Conservation (phyloP, 2,888 invertebrate species). For the Eristalis arbustorum region DNA sequence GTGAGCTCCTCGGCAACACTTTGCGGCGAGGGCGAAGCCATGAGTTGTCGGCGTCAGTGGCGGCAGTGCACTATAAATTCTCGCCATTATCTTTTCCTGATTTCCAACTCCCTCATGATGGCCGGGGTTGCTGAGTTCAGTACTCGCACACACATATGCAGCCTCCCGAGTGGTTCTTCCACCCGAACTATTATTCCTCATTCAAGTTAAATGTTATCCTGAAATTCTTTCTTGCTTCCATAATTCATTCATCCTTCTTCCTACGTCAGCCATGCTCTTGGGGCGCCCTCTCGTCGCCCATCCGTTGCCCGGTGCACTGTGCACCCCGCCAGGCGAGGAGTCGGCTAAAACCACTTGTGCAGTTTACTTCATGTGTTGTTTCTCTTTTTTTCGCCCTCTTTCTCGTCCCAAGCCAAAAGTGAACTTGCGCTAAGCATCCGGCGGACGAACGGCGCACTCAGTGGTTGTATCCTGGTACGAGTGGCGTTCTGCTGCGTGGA, state of each 20-base stretch:
- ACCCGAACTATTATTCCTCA: constrained; percentile 68
- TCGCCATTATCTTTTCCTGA: constrained; percentile 70
- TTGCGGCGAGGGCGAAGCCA: constrained; percentile 34
- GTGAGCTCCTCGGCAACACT: constrained; percentile 33
- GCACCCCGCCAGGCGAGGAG: constrained; percentile 23
- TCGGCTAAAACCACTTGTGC: constrained; percentile 59
- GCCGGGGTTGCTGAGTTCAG: constrained; percentile 3
- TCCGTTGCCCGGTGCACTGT: background rate
- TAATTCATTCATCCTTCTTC: constrained; percentile 69
- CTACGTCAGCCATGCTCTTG: constrained; percentile 19
- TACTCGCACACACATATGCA: background rate
- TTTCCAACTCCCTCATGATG: constrained; percentile 55
- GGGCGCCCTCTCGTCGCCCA: background rate
- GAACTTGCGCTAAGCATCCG: constrained; percentile 22
- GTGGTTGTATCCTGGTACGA: constrained; percentile 3
- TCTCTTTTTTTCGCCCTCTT: background rate
- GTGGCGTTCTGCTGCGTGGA: background rate
- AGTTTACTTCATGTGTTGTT: constrained; percentile 22
- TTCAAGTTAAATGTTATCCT: constrained; percentile 69
- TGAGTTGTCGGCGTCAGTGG: constrained; percentile 18
- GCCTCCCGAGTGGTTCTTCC: constrained; percentile 51
- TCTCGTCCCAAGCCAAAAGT: background rate
- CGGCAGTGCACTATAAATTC: constrained; percentile 64
- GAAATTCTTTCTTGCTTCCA: constrained; percentile 66
- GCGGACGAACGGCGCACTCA: constrained; percentile 26